Evolutionary conservation across 2,888 invertebrate species (phyloP), one percentile per base, ranked within the genome.

Genomic region (Drosophila emarginata): DNA sequence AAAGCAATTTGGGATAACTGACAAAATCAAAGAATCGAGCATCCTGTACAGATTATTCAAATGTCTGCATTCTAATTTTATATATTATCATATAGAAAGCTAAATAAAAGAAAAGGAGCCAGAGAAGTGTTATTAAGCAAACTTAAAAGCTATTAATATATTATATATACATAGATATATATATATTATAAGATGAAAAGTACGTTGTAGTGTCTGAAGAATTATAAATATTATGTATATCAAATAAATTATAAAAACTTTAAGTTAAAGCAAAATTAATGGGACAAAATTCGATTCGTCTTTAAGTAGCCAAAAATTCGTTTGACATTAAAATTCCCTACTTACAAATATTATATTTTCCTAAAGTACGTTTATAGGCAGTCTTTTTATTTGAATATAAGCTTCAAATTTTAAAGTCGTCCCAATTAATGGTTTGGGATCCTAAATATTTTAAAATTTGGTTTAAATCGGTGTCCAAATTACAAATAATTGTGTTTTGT

Each of bases 171-270:
- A 11, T 39, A 28, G 11, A 37, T 15, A 37, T 37, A 72, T 62
- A 60, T 66, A 36, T 64, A 63, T 39, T 37, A 4, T 70, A 64
- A 67, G 64, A 68, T 77, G 63, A 54, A 67, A 69, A 70, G 45
- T 70, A 83, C 68, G 72, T 77, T 73, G 71, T 78, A 80, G 80
- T 77, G 67, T 82, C 70, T 67, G 72, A 82, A 67, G 63, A 54
- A 60, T 65, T 45, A 57, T 79, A 75, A 65, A 76, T 64, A 68
- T 77, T 65, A 77, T 76, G 74, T 84, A 84, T 74, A 80, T 75
- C 83, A 54, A 82, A 82, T 80, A 85, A 77, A 83, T 76, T 80
- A 82, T 65, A 64, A 64, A 60, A 64, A 18, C 36, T 52, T 60
- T 59, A 50, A 63, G 18, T 4, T 40, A 45, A 45, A 12, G 4